Base-by-base conservation (phyloP, 2,797 vertebrate genomes). In the Discoglossus pictus region DNA sequence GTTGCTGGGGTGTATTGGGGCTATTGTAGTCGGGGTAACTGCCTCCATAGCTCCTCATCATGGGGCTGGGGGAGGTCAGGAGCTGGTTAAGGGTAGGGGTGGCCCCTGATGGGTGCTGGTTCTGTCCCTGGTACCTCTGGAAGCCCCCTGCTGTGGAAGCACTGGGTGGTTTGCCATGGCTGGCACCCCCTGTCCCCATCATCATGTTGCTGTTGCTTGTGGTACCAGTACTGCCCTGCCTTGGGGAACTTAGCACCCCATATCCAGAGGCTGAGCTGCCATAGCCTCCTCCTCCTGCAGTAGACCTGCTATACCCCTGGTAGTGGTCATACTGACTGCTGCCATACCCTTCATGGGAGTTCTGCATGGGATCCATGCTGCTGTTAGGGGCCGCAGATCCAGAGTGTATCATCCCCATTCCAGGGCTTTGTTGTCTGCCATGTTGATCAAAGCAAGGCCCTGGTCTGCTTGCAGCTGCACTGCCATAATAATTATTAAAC, bases 351-450 rank as follows among this genome's bases (percentile, higher is more conserved):
- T 94, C 94, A 77, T 93, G 92, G 68, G 93, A 93, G 92, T 93
- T 93, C 68, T 92, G 92, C 80, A 92, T 83, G 87, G 92, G 92
- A 79, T 94, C 93, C 86, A 92, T 88, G 87, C 82, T 87, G 82
- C 66, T 82, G 85, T 68, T 63, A 77, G 83, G 73, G 62, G 77
- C 72, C 42, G 67, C 74, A 68, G 75, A 66, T 62, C 82, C 82
- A 73, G 93, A 87, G 83, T 91, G 92, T 87, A 92, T 90, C 84
- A 92, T 81, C 84, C 90, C 92, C 86, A 94, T 89, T 84, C 92
- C 93, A 88, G 92, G 91, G 95, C 94, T 98, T 97, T 98, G 95
- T 98, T 98, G 95, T 97, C 93, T 92, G 91, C 93, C 93, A 93
- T 96, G 93, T 93, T 96, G 94, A 86, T 96, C 94, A 83, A 93